phyloP scores from a whole-genome alignment of 2,797 vertebrate genomes.

The Aeoliscus strigatus region DNA sequence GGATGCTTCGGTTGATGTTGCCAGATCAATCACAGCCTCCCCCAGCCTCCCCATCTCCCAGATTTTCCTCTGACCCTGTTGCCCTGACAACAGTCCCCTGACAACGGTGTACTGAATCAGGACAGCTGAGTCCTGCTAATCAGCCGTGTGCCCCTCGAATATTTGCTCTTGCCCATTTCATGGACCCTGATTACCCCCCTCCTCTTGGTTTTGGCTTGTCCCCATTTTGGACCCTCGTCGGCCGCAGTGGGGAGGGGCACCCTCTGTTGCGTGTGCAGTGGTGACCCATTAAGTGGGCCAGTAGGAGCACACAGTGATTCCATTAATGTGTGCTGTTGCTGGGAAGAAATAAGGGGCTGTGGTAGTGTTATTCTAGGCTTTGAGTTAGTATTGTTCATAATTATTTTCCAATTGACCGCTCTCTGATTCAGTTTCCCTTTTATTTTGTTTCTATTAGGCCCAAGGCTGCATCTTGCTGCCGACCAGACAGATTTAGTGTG shows the following conservation, averaged over 20 bases:
- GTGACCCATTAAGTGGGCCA: constrained; percentile 57
- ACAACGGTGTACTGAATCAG: constrained; percentile 38
- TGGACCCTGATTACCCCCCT: constrained; percentile 5
- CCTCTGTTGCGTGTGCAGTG: constrained; percentile 29
- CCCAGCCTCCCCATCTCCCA: constrained; percentile 27
- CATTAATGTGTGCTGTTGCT: constrained; percentile 36
- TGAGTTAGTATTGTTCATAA: constrained; percentile 11
- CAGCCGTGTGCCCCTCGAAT: constrained; percentile 50
- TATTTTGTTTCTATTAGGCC: not conserved
- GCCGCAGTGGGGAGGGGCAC: constrained; percentile 28
- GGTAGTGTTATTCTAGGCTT: constrained; percentile 13
- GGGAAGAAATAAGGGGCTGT: constrained; percentile 35
- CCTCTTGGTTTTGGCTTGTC: constrained; percentile 42
- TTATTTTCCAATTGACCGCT: constrained; percentile 2
- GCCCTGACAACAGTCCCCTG: constrained; percentile 64
- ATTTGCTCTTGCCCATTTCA: constrained; percentile 21
- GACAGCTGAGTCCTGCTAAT: constrained; percentile 74
- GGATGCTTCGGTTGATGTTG: constrained; percentile 42
- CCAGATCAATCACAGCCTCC: constrained; percentile 46
- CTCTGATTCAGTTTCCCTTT: not conserved
- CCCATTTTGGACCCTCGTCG: constrained; percentile 47
- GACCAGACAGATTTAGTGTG: not conserved
- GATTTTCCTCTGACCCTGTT: constrained; percentile 64
- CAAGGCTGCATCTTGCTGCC: not conserved
- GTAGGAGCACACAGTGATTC: constrained; percentile 18